A percentile compares a stretch with the other conserved stretches of the same genome.
Conservation (phyloP, 2,797 vertebrate species). For the Trachurus trachurus region DNA sequence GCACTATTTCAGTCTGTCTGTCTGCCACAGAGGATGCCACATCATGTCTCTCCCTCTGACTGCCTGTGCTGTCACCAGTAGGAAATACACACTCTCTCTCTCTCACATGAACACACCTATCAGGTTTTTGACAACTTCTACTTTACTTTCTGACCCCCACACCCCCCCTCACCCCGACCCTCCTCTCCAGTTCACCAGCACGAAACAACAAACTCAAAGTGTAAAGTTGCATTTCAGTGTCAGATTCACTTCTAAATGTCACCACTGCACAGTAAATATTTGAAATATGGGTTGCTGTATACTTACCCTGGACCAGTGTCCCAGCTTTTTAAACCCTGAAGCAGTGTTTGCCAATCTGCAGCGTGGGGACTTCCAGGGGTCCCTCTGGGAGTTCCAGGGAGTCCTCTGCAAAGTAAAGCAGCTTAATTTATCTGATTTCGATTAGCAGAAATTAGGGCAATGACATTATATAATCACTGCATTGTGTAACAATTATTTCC, state of each 20-base stretch:
- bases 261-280: slow-evolving; percentile 33
- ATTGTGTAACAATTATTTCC: slow-evolving; percentile 53
- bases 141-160: slow-evolving; percentile 30
- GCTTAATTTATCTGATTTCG: slow-evolving; percentile 43
- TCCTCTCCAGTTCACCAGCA: slow-evolving; percentile 15
- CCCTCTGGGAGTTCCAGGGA: slow-evolving; percentile 38
- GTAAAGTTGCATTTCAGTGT: slow-evolving; percentile 50
- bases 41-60: slow-evolving; percentile 63
- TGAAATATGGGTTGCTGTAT: slow-evolving; percentile 15
- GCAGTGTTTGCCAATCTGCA: slow-evolving; percentile 8
- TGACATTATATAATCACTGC: slow-evolving; percentile 45
- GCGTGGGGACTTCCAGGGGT: slow-evolving; percentile 21
- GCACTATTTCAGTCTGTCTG: slow-evolving; percentile 62
- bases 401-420: slow-evolving; percentile 40
- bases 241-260: slow-evolving; percentile 27
- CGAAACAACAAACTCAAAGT: slow-evolving; percentile 1
- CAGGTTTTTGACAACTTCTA: slow-evolving; percentile 67
- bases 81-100: slow-evolving; percentile 32
- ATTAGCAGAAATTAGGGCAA: slow-evolving; percentile 45
- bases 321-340: slow-evolving; percentile 6
- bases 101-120: slow-evolving; percentile 32
- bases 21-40: slow-evolving; percentile 62
- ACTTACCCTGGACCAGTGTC: slow-evolving; percentile 1
- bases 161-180: neutral
- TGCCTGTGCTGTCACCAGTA: slow-evolving; percentile 59